A percentile compares a stretch with the other conserved stretches of the same genome.
Conservation (phyloP, 2,888 invertebrate genomes). For the Pocota personata region DNA sequence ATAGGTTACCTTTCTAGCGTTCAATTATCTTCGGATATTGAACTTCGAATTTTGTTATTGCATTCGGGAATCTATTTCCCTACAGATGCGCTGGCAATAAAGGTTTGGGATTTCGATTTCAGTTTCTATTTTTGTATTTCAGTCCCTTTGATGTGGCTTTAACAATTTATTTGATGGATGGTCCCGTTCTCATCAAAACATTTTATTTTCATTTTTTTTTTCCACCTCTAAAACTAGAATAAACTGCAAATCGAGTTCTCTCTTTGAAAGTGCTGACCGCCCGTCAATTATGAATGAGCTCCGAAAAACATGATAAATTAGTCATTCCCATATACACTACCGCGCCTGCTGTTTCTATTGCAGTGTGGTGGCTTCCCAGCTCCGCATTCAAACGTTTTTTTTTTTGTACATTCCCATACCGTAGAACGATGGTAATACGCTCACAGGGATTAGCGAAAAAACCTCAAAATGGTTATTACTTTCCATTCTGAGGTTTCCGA, state of each 20-base stretch:
- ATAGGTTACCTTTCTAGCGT: no score
- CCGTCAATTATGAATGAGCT: slow-evolving; percentile 29
- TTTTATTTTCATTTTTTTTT: not conserved
- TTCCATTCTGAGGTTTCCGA: slow-evolving; percentile 11
- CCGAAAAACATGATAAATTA: slow-evolving; percentile 28
- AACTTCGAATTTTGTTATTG: no score
- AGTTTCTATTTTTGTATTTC: no score
- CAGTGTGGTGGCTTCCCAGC: not conserved
- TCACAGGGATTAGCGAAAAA: slow-evolving; percentile 26
- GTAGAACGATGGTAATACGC: not conserved
- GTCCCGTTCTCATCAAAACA: not conserved
- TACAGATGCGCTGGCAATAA: no score
- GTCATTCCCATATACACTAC: not conserved
- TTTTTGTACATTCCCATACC: slow-evolving; percentile 28
- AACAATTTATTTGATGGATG: not conserved
- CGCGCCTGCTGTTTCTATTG: not conserved
- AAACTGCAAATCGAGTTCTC: not conserved
- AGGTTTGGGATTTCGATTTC: not conserved
- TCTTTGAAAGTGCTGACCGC: slow-evolving; percentile 25
- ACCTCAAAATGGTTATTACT: slow-evolving; percentile 46
- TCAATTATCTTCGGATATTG: no score
- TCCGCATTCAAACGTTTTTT: not conserved
- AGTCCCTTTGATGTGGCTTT: not conserved
- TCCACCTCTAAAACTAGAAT: not conserved
- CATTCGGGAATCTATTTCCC: no score